Conservation (phyloP, 2,797 vertebrate species). For the Sebastes matsubarae region DNA sequence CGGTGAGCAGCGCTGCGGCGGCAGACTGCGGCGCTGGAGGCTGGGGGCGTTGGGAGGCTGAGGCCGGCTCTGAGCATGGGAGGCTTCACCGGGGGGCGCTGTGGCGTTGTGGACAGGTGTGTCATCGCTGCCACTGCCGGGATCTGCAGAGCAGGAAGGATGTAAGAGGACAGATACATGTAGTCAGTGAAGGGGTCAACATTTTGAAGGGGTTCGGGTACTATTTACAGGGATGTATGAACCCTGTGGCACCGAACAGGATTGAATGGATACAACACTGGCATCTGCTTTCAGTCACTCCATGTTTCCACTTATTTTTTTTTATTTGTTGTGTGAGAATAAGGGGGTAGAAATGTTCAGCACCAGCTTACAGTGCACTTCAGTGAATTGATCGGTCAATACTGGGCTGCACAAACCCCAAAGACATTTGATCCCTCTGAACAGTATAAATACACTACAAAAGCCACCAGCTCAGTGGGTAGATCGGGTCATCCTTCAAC, state of each 20-base stretch:
- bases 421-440: not conserved
- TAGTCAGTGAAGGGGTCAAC: not conserved
- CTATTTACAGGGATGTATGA: not conserved
- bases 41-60: slow-evolving; percentile 75
- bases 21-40: slow-evolving; percentile 85
- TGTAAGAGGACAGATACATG: not conserved
- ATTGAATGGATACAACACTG: not conserved
- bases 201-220: not conserved
- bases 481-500: too few relatives aligned
- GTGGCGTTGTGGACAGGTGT: slow-evolving; percentile 73
- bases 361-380: not conserved
- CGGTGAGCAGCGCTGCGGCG: slow-evolving; percentile 83
- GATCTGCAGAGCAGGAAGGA: slow-evolving; percentile 77
- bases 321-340: not conserved
- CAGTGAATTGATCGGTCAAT: not conserved
- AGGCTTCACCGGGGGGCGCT: slow-evolving; percentile 73
- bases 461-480: too few relatives aligned
- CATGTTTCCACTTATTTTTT: not conserved
- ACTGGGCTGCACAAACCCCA: not conserved
- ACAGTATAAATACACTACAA: not conserved
- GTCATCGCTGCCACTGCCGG: slow-evolving; percentile 84
- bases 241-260: not conserved
- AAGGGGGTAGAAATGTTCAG: not conserved
- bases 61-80: slow-evolving; percentile 66
- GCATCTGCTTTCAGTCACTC: not conserved